Base-by-base conservation (phyloP, 2,113 vertebrate species). In the Stomatorhinus ivindoensis region DNA sequence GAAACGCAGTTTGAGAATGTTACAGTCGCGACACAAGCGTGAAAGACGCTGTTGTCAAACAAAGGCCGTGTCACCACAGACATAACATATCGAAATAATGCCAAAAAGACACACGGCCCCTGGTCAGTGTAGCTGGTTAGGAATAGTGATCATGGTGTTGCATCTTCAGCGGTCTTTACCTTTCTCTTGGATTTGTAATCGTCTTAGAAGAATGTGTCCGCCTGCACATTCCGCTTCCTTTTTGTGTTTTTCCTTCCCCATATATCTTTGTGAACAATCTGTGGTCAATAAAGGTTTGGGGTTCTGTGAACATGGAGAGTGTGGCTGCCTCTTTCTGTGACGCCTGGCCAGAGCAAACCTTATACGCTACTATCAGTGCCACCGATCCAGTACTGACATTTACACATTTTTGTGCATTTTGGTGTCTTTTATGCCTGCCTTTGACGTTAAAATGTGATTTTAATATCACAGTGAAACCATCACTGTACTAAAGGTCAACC, bases 201-300 rank as follows among this genome's bases (percentile, higher is more conserved):
- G 27, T 76, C 17, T 82, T 50, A 31, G 42, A 89, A 87, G 93
- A 94, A 92, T 93, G 92, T 94, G 93, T 90, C 93, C 94, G 94
- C 94, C 93, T 95, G 93, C 94, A 93, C 95, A 92, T 93, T 95
- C 93, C 91, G 93, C 95, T 95, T 95, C 93, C 93, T 94, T 89
- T 88, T 89, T 85, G 46, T 76, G 88, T 88, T 86, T 93, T 93
- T 93, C 93, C 90, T 92, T 91, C 92, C 94, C 92, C 94, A 95
- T 96, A 94, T 94, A 93, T 94, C 93, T 95, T 94, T 96, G 95
- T 96, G 91, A 89, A 84, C 94, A 95, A 94, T 94, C 93, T 95
- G 94, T 95, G 94, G 94, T 94, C 91, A 96, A 95, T 95, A 94
- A 96, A 95, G 91, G 91, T 94, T 94, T 94, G 92, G 93, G 95